These are phyloP conservation scores for Desoria tigrina DNA, from an alignment of 2,888 invertebrate genomes.

Conservation along the genomic window DNA sequence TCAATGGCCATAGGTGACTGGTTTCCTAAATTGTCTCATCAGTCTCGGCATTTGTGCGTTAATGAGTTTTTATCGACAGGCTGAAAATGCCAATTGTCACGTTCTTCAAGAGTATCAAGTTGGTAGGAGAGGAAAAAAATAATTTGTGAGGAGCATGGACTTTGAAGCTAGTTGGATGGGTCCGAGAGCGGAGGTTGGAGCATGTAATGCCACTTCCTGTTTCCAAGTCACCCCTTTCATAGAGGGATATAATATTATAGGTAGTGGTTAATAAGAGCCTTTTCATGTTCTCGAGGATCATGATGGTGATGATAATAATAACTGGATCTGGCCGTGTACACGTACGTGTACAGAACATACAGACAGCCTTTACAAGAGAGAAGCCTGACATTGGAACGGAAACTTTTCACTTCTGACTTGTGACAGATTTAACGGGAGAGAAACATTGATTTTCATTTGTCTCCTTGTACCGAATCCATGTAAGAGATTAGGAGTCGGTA, in stretches of 20 bases:
- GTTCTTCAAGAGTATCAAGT: neutral
- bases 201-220: conserved; percentile 3
- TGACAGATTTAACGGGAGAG: neutral
- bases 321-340: neutral
- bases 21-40: too few relatives aligned
- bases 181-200: neutral
- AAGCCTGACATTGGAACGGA: neutral
- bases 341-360: too few relatives aligned
- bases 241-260: too few relatives aligned
- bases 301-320: too few relatives aligned
- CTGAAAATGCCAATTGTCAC: conserved; percentile 3
- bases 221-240: too few relatives aligned
- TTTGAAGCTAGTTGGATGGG: neutral
- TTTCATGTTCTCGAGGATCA: too few relatives aligned
- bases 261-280: too few relatives aligned
- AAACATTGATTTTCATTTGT: conserved; percentile 6
- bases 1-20: too few relatives aligned
- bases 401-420: conserved; percentile 3
- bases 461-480: neutral
- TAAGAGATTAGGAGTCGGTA: neutral
- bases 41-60: too few relatives aligned
- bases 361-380: too few relatives aligned
- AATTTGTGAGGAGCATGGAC: too few relatives aligned
- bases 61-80: conserved; percentile 11
- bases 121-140: too few relatives aligned